A percentile compares a stretch with the other conserved stretches of the same genome.
phyloP scores from a whole-genome alignment of 2,797 vertebrate genomes.

The Psittacula derbiana region DNA sequence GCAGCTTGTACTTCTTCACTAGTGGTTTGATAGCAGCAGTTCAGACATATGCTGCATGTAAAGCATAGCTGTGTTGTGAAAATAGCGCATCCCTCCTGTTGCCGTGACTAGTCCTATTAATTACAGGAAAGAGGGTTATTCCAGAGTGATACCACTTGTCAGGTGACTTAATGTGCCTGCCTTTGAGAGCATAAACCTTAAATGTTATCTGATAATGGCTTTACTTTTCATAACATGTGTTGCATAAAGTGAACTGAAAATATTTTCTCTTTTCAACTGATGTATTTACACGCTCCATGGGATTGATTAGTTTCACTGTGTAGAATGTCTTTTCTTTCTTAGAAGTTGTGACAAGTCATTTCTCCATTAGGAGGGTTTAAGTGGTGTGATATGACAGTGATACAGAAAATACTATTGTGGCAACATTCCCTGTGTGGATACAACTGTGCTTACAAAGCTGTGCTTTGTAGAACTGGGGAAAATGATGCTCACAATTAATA shows the following conservation, averaged over 20 bases:
- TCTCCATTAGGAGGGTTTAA: neutral
- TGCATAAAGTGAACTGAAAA: neutral
- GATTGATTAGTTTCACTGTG: neutral
- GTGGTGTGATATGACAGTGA: neutral
- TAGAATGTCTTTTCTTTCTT: neutral
- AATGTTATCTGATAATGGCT: neutral
- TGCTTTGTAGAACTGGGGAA: neutral
- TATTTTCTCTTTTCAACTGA: neutral
- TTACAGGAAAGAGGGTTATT: conserved; percentile 30
- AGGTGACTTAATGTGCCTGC: conserved; percentile 2
- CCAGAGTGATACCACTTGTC: neutral
- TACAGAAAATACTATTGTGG: neutral
- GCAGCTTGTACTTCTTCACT: neutral
- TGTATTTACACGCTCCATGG: neutral
- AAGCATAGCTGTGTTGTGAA: neutral
- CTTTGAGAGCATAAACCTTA: neutral
- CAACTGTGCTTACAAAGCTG: neutral
- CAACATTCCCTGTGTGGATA: neutral
- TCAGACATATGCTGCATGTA: neutral
- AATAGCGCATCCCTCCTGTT: neutral
- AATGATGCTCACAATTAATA: neutral
- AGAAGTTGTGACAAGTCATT: neutral
- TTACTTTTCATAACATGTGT: neutral
- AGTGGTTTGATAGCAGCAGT: neutral
- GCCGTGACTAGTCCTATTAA: neutral